Percentiles rank a stretch among this genome's conserved stretches.
Conservation (phyloP, 2,888 invertebrate genomes). For the Onchidella celtica region DNA sequence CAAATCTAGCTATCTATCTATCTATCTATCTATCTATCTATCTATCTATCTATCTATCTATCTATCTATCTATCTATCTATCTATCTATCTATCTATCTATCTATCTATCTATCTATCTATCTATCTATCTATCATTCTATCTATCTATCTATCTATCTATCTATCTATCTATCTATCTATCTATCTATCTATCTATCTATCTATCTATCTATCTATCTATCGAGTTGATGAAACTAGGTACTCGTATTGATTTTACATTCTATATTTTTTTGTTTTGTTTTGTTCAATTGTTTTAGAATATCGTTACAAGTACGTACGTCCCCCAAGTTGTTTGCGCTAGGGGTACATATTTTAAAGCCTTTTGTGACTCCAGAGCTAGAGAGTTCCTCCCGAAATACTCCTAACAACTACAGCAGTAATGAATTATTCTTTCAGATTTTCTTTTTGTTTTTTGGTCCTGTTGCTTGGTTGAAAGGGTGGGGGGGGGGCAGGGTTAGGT, state of each 20-base stretch:
- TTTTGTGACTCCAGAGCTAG: too few relatives aligned
- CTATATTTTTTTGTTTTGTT: neutral
- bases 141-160: neutral
- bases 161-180: neutral
- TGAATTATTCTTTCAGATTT: too few relatives aligned
- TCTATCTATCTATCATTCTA: neutral
- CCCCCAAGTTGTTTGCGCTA: too few relatives aligned
- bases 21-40: conserved; percentile 1
- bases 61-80: conserved; percentile 18
- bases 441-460: too few relatives aligned
- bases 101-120: conserved; percentile 9
- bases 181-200: neutral
- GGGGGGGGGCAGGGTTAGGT: too few relatives aligned
- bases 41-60: neutral
- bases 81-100: conserved; percentile 11
- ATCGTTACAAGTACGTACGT: too few relatives aligned
- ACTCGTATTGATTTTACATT: neutral
- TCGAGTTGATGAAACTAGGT: neutral
- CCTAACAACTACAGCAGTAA: too few relatives aligned
- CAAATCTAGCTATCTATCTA: neutral
- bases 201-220: neutral
- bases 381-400: too few relatives aligned
- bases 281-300: too few relatives aligned
- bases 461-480: too few relatives aligned
- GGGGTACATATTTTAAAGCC: too few relatives aligned